phyloP scores from a whole-genome alignment of 2,888 invertebrate genomes.

The Reticulitermes lucifugus region DNA sequence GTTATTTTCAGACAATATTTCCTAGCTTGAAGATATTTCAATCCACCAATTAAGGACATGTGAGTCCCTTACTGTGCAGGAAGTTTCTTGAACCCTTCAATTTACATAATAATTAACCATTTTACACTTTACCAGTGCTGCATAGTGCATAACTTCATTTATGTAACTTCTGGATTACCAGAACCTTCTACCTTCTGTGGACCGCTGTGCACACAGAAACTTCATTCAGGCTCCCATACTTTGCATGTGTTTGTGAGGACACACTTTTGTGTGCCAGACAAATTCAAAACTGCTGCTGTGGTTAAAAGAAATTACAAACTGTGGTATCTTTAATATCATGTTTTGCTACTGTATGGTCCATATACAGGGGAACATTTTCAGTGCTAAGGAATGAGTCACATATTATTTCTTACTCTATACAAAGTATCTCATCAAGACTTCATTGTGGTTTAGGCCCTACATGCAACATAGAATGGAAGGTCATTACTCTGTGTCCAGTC shows the following conservation, averaged over 20 bases:
- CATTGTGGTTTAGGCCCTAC: too few species aligned
- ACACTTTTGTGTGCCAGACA: too few species aligned
- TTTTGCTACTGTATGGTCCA: too few species aligned
- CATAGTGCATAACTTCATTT: not conserved
- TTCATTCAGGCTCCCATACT: not conserved
- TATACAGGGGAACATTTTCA: too few species aligned
- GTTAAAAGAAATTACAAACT: too few species aligned
- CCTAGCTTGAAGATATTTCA: constrained; percentile 27
- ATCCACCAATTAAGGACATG: constrained; percentile 3
- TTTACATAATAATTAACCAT: constrained; percentile 21
- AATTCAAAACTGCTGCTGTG: too few species aligned
- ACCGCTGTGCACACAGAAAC: not conserved
- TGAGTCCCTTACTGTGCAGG: constrained; percentile 18
- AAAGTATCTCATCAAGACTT: too few species aligned
- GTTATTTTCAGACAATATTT: constrained; percentile 30
- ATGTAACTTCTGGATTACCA: not conserved
- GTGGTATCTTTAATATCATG: too few species aligned
- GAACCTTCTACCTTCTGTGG: not conserved
- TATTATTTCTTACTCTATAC: too few species aligned
- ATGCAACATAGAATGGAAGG: too few species aligned
- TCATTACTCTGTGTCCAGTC: too few species aligned
- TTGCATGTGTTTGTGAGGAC: not conserved
- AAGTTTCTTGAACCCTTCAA: constrained; percentile 2
- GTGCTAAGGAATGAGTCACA: too few species aligned
- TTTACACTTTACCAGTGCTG: constrained; percentile 19